Evolutionary conservation across 2,888 invertebrate genomes (phyloP).

Genomic region (Phengaris alcon): DNA sequence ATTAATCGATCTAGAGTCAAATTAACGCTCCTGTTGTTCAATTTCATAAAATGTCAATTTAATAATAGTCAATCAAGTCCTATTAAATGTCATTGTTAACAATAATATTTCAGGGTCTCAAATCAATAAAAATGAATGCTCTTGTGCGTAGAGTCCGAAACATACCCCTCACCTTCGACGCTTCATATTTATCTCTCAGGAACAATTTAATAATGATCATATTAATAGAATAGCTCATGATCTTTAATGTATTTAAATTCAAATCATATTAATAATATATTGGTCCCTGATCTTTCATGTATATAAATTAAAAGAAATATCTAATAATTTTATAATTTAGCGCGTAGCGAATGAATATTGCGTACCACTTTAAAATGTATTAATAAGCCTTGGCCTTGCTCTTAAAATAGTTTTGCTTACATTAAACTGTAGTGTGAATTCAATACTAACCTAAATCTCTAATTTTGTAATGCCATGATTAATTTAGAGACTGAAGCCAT

Average conservation of each 20-base stretch:
- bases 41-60: conserved; percentile 17
- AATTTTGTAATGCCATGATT: not conserved
- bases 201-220: no score
- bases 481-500: no score
- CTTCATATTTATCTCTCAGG: no score
- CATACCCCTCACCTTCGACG: no score
- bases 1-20: conserved; percentile 6
- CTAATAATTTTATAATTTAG: not conserved
- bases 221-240: no score
- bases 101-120: not conserved
- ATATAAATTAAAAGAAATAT: not conserved
- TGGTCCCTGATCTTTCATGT: no score
- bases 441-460: not conserved
- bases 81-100: not conserved
- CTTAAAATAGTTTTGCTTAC: not conserved
- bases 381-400: not conserved
- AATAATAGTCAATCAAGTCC: not conserved
- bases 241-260: not conserved
- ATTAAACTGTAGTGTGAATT: not conserved
- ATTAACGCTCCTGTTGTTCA: conserved; percentile 8
- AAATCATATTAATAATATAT: not conserved
- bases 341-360: not conserved
- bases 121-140: not conserved
- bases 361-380: not conserved
- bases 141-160: no score